A percentile compares a stretch with the other conserved stretches of the same genome.
phyloP scores from a whole-genome alignment of 2,888 invertebrate genomes.

The Chironomus tentans region DNA sequence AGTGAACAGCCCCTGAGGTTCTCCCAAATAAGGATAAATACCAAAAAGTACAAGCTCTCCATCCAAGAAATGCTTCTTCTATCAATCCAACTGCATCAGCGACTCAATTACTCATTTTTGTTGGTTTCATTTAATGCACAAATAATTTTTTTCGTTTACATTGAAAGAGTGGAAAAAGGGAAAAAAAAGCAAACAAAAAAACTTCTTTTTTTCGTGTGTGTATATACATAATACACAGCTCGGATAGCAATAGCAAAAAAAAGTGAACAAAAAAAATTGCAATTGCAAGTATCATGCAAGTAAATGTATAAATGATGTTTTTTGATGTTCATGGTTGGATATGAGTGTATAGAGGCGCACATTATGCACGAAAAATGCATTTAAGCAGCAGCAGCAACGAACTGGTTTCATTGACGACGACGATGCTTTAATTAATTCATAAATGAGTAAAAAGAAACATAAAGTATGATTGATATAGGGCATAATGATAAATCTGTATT shows the following conservation, averaged over 20 bases:
- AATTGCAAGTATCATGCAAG: not conserved
- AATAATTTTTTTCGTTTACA: not conserved
- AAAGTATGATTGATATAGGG: not conserved
- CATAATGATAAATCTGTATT: not conserved
- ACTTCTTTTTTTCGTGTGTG: not conserved
- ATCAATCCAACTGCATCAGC: not conserved
- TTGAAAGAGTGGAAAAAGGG: not conserved
- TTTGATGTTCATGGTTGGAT: not conserved
- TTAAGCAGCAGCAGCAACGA: not conserved
- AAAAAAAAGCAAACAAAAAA: not conserved
- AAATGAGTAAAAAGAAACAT: not conserved
- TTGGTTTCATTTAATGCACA: not conserved
- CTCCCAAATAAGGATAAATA: too few species aligned
- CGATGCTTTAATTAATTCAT: not conserved
- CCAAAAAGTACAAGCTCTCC: too few species aligned
- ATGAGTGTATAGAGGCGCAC: not conserved
- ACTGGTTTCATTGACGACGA: not conserved
- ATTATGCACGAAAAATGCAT: not conserved
- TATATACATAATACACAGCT: not conserved
- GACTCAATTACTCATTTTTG: not conserved
- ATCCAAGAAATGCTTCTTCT: too few species aligned
- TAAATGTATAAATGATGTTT: not conserved
- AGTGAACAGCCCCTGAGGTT: too few species aligned
- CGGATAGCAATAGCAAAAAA: not conserved
- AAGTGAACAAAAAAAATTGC: not conserved